Base-by-base conservation (phyloP, 2,888 invertebrate genomes). In the Diarsia dahlii region DNA sequence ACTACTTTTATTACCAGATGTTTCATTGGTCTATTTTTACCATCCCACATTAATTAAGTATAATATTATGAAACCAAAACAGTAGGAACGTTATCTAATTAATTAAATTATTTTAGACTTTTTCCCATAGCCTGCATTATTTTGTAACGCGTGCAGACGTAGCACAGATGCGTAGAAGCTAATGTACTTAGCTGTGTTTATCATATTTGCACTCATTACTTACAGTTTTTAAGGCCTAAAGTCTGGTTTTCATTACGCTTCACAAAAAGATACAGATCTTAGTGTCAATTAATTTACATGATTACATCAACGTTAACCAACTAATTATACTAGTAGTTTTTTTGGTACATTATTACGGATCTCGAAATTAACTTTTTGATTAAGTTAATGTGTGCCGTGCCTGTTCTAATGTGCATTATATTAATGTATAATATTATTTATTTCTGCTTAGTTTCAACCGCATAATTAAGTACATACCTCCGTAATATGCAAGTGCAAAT, bases 221-320 rank as follows among this genome's bases (percentile, higher is more conserved):
- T 15, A 58, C 13, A 58, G 58, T 87, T 39, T 87, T 88, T 88
- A 92, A 93, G 92, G 91, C 84, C 91, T 90, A 88, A 89, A 88
- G 85, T 83, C 84, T 83, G 88, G 88, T 91, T 91, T 89, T 89
- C 82, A 91, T 91, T 90, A 88, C 84, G 77, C 80, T 90, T 87
- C 84, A 89, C 88, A 88, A 82, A 83, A 77, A 91, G 94, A 94
- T 94, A 92, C 50, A 54, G 78, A 94, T 94, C 94, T 92, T 81
- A 89, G 82, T 90, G 89, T 90, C 89, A 89, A 91, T 92, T 92
- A 93, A 91, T 90, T 84, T 85, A 82, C 83, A 86, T 81, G 84
- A 86, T 90, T 85, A 89, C 89, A 87, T 88, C 88, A 89, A 87
- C 85, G 77, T 88, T 80, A 79, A 83, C 76, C 79, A 76, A 81